Evolutionary conservation across 2,888 invertebrate species (phyloP).

Genomic region (Halictus ligatus): DNA sequence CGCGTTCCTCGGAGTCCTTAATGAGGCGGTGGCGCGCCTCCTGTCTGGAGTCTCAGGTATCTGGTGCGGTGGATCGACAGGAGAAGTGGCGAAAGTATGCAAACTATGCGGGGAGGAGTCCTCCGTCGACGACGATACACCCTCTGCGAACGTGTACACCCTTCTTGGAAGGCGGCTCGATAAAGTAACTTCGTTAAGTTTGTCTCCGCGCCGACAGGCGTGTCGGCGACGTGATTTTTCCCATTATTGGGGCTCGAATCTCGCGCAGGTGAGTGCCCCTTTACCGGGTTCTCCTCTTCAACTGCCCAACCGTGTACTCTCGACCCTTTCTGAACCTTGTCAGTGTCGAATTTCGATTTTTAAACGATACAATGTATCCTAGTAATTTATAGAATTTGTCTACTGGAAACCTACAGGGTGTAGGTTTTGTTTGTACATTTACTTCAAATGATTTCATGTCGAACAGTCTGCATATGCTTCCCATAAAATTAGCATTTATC

Average conservation of each 20-base stretch:
- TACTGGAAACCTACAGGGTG: too few species aligned
- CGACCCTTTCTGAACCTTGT: not conserved
- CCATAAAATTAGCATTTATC: not conserved
- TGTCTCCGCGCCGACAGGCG: not conserved
- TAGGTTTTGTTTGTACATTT: not conserved
- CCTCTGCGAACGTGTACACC: not conserved
- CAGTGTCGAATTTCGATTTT: not conserved
- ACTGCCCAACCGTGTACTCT: not conserved
- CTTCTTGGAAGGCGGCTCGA: slow-evolving; percentile 5
- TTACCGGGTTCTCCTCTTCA: not conserved
- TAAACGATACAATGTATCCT: not conserved
- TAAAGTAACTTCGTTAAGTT: slow-evolving; percentile 42
- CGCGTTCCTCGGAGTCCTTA: slow-evolving; percentile 64
- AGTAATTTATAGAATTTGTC: too few species aligned
- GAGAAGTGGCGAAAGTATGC: slow-evolving; percentile 69
- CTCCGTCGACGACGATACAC: slow-evolving; percentile 52
- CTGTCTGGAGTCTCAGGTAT: slow-evolving; percentile 64
- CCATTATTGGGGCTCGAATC: not conserved
- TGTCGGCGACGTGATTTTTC: not conserved
- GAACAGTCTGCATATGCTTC: not conserved
- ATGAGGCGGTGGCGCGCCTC: slow-evolving; percentile 70
- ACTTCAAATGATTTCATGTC: not conserved
- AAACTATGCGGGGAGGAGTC: slow-evolving; percentile 69
- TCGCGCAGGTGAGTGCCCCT: not conserved
- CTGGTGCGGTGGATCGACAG: slow-evolving; percentile 57